phyloP scores from a whole-genome alignment of 2,888 invertebrate genomes.

The Oligia strigilis region DNA sequence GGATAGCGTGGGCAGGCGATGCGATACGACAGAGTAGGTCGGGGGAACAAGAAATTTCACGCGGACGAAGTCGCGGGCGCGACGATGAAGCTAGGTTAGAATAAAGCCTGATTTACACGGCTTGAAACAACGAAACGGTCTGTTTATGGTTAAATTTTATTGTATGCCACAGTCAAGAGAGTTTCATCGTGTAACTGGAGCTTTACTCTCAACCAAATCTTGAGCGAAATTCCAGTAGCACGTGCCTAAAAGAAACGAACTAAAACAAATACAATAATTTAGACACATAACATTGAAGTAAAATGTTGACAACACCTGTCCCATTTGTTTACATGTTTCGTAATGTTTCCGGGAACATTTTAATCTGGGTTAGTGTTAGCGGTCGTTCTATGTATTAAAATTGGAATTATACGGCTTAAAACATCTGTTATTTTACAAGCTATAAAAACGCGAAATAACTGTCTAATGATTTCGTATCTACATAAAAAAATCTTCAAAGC shows the following conservation, averaged over 20 bases:
- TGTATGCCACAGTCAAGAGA: not conserved
- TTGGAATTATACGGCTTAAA: slow-evolving; percentile 33
- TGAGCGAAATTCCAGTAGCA: not conserved
- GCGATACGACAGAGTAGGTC: too few species aligned
- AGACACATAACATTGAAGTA: slow-evolving; percentile 21
- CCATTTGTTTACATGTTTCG: slow-evolving; percentile 35
- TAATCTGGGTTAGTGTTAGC: slow-evolving; percentile 40
- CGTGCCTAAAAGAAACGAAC: not conserved
- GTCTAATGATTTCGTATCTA: slow-evolving; percentile 3
- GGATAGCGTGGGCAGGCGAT: too few species aligned
- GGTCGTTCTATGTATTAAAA: slow-evolving; percentile 10
- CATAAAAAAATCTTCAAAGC: slow-evolving; percentile 30
- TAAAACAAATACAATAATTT: slow-evolving; percentile 36
- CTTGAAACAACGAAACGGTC: too few species aligned
- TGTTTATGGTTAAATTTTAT: not conserved
- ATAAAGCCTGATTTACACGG: not conserved
- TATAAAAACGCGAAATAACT: slow-evolving; percentile 37
- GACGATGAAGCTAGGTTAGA: not conserved
- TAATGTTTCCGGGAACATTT: slow-evolving; percentile 34
- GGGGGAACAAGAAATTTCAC: too few species aligned
- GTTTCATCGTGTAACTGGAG: not conserved
- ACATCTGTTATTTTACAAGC: slow-evolving; percentile 45
- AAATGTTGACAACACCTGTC: slow-evolving; percentile 53
- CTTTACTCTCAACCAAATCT: not conserved
- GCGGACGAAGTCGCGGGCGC: too few species aligned